A percentile compares a stretch with the other conserved stretches of the same genome.
Evolutionary conservation across 2,888 invertebrate species (phyloP).

Genomic region (Barypeithes pellucidus): DNA sequence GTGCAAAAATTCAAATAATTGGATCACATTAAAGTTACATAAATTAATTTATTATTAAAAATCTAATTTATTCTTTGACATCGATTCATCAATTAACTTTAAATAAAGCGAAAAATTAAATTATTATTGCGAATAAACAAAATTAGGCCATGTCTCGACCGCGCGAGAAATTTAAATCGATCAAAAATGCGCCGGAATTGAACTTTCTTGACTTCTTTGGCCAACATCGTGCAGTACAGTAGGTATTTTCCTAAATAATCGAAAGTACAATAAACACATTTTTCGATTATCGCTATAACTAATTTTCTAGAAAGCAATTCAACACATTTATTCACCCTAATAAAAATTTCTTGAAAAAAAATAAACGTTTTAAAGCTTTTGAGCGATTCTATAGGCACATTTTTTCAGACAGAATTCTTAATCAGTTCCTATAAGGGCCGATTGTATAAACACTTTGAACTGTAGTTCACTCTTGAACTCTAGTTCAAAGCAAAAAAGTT

Average conservation of each 20-base stretch:
- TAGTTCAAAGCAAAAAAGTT: no score
- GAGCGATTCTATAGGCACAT: no score
- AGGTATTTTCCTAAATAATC: background rate
- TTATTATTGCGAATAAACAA: background rate
- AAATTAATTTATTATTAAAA: background rate
- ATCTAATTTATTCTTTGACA: conserved; percentile 3
- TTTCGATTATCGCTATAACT: background rate
- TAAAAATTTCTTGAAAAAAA: no score
- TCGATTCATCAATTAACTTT: conserved; percentile 8
- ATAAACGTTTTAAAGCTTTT: no score
- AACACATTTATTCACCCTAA: no score
- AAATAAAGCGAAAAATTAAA: background rate
- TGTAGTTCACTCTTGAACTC: no score
- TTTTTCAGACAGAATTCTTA: no score
- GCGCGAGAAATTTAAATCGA: background rate
- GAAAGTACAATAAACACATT: background rate
- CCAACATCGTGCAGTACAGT: background rate
- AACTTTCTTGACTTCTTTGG: background rate
- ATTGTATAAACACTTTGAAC: no score
- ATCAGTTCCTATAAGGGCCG: no score
- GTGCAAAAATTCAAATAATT: background rate
- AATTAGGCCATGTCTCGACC: background rate
- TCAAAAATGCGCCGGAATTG: background rate
- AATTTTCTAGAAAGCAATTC: no score
- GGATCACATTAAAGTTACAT: conserved; percentile 4